Conservation (phyloP, 2,113 vertebrate species). For the Mobula birostris region DNA sequence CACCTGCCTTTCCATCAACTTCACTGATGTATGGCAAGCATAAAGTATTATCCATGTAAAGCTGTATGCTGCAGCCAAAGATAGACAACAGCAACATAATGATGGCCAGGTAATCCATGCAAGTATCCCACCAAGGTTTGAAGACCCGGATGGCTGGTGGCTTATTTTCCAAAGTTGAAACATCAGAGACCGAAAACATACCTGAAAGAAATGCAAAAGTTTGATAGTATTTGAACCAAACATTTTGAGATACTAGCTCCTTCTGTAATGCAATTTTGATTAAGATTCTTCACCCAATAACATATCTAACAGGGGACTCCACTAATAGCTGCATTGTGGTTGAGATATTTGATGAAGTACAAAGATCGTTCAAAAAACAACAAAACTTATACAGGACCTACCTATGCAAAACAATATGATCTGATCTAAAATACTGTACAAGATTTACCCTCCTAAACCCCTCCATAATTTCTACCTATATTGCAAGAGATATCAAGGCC, state of each 20-base stretch:
- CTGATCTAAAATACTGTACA: background rate
- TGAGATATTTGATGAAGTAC: background rate
- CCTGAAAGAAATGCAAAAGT: conserved; percentile 19
- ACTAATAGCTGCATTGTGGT: background rate
- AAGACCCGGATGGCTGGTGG: conserved; percentile 36
- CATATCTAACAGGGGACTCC: background rate
- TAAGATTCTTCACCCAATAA: background rate
- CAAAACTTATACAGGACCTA: background rate
- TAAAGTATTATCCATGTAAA: background rate
- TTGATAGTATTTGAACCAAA: background rate
- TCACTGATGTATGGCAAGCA: background rate
- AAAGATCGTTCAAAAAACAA: too few species aligned
- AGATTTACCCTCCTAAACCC: too few species aligned
- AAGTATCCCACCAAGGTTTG: conserved; percentile 39
- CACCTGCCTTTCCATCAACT: background rate
- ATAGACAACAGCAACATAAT: conserved; percentile 36
- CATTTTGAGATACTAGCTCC: background rate
- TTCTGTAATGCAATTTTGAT: background rate
- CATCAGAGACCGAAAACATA: conserved; percentile 28
- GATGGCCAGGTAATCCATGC: conserved; percentile 36
- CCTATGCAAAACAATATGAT: background rate
- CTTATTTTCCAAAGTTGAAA: conserved; percentile 21
- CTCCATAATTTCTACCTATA: too few species aligned
- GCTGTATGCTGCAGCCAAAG: conserved; percentile 35
- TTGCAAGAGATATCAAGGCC: background rate